phyloP scores from a whole-genome alignment of 2,888 invertebrate species.

The Venustoraphidia nigricollis region DNA sequence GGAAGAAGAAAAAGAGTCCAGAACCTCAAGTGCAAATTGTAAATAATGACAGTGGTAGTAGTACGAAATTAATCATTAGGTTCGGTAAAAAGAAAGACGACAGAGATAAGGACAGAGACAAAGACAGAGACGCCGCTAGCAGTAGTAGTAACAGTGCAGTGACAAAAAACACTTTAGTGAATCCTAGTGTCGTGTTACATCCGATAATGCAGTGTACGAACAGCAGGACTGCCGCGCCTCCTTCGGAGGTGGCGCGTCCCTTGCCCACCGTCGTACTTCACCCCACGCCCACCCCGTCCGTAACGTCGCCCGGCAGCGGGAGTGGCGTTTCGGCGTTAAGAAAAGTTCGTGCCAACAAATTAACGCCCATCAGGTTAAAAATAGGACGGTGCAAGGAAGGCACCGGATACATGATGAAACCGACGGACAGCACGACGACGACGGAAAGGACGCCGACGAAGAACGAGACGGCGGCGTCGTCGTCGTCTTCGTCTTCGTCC shows the following conservation, averaged over 20 bases:
- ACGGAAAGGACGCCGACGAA: conserved; percentile 8
- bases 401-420: conserved; percentile 46
- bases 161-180: conserved; percentile 3
- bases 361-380: conserved; percentile 72
- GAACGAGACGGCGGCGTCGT: conserved; percentile 7
- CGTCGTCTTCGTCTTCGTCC: conserved; percentile 14
- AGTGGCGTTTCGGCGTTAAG: conserved; percentile 28
- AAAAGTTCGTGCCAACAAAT: conserved; percentile 47
- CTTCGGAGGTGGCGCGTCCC: conserved; percentile 5
- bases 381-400: conserved; percentile 68
- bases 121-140: neutral
- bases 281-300: neutral
- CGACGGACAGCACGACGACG: conserved; percentile 15
- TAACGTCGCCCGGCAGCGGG: conserved; percentile 5
- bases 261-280: too few relatives aligned
- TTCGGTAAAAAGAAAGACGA: conserved; percentile 41
- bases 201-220: conserved; percentile 7
- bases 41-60: conserved; percentile 33
- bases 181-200: too few relatives aligned
- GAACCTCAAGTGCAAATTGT: conserved; percentile 36
- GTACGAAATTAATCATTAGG: conserved; percentile 64
- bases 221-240: conserved; percentile 10
- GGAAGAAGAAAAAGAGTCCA: conserved; percentile 36
- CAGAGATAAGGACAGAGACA: conserved; percentile 7
- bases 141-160: conserved; percentile 11